Conservation (phyloP, 92 coral and sea anemone species). For the Desmophyllum pertusum region DNA sequence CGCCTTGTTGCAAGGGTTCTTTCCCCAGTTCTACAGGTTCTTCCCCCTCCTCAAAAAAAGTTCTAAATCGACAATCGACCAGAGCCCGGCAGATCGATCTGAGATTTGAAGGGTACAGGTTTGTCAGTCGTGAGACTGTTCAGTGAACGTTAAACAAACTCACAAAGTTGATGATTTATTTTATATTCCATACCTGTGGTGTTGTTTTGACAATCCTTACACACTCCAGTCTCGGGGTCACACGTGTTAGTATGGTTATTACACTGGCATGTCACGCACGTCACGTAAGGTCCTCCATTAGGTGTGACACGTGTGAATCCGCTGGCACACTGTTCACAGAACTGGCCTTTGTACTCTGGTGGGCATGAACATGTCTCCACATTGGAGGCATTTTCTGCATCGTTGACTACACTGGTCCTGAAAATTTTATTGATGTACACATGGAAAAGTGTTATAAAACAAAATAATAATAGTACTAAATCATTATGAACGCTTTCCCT, state of each 20-base stretch:
- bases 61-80: too few species aligned
- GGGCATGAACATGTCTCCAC: constrained; percentile 91
- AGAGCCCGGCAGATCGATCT: too few species aligned
- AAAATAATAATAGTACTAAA: too few species aligned
- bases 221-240: constrained; percentile 89
- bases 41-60: too few species aligned
- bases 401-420: constrained; percentile 8
- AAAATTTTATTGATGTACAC: background rate
- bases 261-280: constrained; percentile 87
- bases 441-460: background rate
- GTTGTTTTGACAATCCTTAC: constrained; percentile 80
- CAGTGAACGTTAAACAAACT: too few species aligned
- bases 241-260: constrained; percentile 76
- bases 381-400: constrained; percentile 45
- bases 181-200: constrained; percentile 78
- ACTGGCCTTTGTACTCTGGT: constrained; percentile 78
- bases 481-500: too few species aligned
- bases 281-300: constrained; percentile 79
- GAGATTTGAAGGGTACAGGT: too few species aligned
- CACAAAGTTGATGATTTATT: too few species aligned
- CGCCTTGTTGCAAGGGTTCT: too few species aligned
- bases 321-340: constrained; percentile 90
- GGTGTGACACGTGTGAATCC: constrained; percentile 89
- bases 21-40: too few species aligned
- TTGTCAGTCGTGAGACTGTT: too few species aligned